Evolutionary conservation across 2,113 vertebrate species (phyloP).

Genomic region (Gymnarchus niloticus): DNA sequence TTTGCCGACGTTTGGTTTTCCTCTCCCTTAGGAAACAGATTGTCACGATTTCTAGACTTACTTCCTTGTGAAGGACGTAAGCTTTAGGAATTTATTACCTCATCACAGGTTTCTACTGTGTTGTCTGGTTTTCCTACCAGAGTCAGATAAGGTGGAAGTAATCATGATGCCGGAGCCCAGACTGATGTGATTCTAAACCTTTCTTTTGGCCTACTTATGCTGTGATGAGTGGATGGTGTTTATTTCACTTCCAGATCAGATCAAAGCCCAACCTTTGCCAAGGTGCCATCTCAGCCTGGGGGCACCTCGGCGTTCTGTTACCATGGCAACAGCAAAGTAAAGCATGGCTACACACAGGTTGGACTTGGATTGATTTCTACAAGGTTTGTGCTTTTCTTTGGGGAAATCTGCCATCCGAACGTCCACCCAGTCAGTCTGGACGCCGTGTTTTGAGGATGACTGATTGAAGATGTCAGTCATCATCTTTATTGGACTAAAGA

Average conservation of each 20-base stretch:
- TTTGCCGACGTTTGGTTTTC: no score
- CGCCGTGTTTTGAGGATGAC: no score
- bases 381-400: neutral
- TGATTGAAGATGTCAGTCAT: no score
- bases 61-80: neutral
- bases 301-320: neutral
- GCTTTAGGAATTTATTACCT: neutral
- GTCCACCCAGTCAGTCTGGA: no score
- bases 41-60: neutral
- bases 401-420: no score
- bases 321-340: neutral
- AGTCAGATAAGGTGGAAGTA: neutral
- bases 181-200: neutral
- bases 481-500: no score
- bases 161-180: neutral
- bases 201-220: neutral
- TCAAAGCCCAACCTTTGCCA: neutral
- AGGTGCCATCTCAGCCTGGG: neutral
- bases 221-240: neutral
- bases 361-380: neutral
- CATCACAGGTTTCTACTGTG: neutral
- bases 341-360: neutral
- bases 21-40: neutral
- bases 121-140: neutral
- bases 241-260: neutral